Conservation (phyloP, 2,888 invertebrate genomes). For the Drosophila mercatorum region DNA sequence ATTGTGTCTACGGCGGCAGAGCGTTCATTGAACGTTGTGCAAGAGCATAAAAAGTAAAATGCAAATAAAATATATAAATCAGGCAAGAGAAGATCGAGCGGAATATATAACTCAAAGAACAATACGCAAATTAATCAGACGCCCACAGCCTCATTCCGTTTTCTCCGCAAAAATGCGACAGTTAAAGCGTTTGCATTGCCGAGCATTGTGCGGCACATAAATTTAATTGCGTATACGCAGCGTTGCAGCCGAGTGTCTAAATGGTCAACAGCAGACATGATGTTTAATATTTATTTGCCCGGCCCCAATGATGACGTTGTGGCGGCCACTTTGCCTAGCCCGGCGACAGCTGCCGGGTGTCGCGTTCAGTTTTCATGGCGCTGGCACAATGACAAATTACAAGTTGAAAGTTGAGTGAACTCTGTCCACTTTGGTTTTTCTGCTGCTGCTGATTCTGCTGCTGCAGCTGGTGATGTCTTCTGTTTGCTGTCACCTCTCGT, state of each 20-base stretch:
- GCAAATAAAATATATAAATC: slow-evolving; percentile 10
- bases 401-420: slow-evolving; percentile 79
- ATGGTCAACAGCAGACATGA: slow-evolving; percentile 39
- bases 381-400: slow-evolving; percentile 78
- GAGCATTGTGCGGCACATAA: slow-evolving; percentile 54
- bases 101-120: slow-evolving; percentile 59
- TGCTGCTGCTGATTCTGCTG: neutral
- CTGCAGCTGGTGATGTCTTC: slow-evolving; percentile 25
- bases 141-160: slow-evolving; percentile 54
- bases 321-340: slow-evolving; percentile 50
- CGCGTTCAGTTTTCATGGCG: slow-evolving; percentile 52
- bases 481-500: slow-evolving; percentile 57
- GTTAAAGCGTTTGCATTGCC: slow-evolving; percentile 66
- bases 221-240: slow-evolving; percentile 75
- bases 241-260: slow-evolving; percentile 44
- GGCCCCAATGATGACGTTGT: slow-evolving; percentile 62
- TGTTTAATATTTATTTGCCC: slow-evolving; percentile 58
- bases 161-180: slow-evolving; percentile 75
- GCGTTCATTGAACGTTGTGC: slow-evolving; percentile 48
- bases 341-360: slow-evolving; percentile 62
- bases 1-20: slow-evolving; percentile 6
- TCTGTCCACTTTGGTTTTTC: slow-evolving; percentile 54
- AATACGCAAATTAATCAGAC: slow-evolving; percentile 74
- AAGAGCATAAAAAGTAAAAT: slow-evolving; percentile 21
- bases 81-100: slow-evolving; percentile 12